A percentile compares a stretch with the other conserved stretches of the same genome.
phyloP scores from a whole-genome alignment of 2,797 vertebrate species.

The Tapirus indicus region DNA sequence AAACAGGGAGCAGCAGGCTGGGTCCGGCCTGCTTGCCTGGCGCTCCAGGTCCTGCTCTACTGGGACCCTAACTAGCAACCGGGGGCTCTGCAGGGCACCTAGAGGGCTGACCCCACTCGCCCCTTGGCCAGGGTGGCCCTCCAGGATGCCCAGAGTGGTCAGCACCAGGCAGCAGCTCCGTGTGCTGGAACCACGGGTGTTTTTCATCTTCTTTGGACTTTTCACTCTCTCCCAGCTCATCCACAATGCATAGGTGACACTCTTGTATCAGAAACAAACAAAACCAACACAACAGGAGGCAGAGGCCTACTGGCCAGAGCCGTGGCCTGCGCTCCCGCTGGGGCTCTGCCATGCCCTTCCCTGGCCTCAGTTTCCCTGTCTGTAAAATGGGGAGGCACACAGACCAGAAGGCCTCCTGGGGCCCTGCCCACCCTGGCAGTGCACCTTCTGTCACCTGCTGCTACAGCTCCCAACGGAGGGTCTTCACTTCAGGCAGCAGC shows the following conservation, averaged over 20 bases:
- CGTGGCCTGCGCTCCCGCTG: not conserved
- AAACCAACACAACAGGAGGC: not conserved
- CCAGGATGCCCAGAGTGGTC: not conserved
- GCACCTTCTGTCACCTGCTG: not conserved
- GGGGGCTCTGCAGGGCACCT: not conserved
- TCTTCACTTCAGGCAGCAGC: not conserved
- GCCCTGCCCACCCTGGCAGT: not conserved
- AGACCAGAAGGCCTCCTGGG: not conserved
- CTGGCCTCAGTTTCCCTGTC: not conserved
- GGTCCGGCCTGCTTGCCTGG: not conserved
- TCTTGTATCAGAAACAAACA: not conserved
- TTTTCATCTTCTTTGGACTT: not conserved
- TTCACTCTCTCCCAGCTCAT: not conserved
- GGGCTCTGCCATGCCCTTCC: accelerated
- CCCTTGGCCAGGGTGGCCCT: not conserved
- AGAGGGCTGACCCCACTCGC: not conserved
- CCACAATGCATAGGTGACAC: not conserved
- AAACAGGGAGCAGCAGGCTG: accelerated
- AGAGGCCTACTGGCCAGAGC: not conserved
- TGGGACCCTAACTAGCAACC: not conserved
- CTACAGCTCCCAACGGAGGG: accelerated
- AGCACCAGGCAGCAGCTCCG: not conserved
- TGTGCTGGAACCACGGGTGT: not conserved
- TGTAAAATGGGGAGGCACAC: accelerated
- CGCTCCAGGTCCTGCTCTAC: not conserved